Conservation (phyloP, 2,888 invertebrate species). For the Lepidonotus clava region DNA sequence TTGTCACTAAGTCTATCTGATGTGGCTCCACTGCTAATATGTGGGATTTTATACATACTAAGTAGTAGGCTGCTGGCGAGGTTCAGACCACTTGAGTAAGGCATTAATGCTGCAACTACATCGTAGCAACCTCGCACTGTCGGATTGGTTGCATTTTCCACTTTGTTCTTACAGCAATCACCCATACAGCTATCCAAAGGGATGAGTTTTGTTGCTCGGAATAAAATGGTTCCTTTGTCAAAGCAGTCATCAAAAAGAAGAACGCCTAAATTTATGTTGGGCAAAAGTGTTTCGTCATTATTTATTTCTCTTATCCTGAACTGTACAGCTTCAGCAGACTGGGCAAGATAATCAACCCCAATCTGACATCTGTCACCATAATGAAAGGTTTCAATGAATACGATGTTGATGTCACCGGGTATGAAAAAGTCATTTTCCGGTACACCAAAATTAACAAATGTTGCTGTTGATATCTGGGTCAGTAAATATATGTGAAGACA, state of each 20-base stretch:
- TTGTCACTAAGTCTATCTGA: conserved; percentile 71
- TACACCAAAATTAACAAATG: no score
- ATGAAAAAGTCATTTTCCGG: no score
- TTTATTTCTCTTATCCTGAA: conserved; percentile 6
- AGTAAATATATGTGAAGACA: no score
- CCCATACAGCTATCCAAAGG: background rate
- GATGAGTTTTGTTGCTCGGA: background rate
- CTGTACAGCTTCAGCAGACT: background rate
- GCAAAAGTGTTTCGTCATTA: background rate
- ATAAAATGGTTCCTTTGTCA: background rate
- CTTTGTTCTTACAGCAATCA: background rate
- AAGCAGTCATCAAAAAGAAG: background rate
- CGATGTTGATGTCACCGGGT: no score
- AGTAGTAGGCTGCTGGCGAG: conserved; percentile 41
- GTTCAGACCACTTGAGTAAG: conserved; percentile 20
- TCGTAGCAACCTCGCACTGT: conserved; percentile 16
- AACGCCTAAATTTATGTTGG: conserved; percentile 2
- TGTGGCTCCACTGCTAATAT: conserved; percentile 78
- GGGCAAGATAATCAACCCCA: background rate
- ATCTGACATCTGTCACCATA: no score
- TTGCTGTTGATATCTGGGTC: no score
- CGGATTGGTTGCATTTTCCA: background rate
- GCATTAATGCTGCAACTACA: conserved; percentile 57
- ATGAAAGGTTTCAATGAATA: no score
- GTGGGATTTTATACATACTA: conserved; percentile 82